Conservation (phyloP, 2,888 invertebrate species). For the Tethea ocularis region DNA sequence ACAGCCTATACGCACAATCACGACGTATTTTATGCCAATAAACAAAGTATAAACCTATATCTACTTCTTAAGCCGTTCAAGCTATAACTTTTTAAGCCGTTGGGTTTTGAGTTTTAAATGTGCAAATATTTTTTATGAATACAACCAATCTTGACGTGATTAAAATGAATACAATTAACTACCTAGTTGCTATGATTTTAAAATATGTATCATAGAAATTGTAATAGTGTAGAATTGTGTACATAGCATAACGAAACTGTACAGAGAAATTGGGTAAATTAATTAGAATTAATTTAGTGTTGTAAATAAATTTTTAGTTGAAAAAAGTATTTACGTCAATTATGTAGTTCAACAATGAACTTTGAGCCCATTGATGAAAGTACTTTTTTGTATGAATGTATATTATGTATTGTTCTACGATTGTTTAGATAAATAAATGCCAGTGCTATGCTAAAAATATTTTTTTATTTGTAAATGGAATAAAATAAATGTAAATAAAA, state of each 20-base stretch:
- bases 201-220: background rate
- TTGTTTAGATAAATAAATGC: conserved; percentile 19
- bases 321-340: conserved; percentile 72
- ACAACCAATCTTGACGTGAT: too few relatives aligned
- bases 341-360: conserved; percentile 53
- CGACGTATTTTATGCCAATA: background rate
- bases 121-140: too few relatives aligned
- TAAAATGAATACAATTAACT: background rate
- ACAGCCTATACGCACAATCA: too few relatives aligned
- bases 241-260: conserved; percentile 32
- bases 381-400: conserved; percentile 60
- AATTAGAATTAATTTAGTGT: conserved; percentile 12
- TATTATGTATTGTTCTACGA: conserved; percentile 18
- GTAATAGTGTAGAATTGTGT: conserved; percentile 13
- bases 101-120: too few relatives aligned
- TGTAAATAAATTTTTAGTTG: conserved; percentile 36
- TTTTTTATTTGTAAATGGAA: conserved; percentile 34
- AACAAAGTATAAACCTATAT: background rate
- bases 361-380: conserved; percentile 76
- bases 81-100: too few relatives aligned
- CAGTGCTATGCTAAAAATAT: conserved; percentile 31
- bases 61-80: too few relatives aligned
- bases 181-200: background rate
- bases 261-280: conserved; percentile 23
- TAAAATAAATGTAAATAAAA: conserved; percentile 32